Base-by-base conservation (phyloP, 1,140 invertebrate genomes). In the Euura saliciscinereae region DNA sequence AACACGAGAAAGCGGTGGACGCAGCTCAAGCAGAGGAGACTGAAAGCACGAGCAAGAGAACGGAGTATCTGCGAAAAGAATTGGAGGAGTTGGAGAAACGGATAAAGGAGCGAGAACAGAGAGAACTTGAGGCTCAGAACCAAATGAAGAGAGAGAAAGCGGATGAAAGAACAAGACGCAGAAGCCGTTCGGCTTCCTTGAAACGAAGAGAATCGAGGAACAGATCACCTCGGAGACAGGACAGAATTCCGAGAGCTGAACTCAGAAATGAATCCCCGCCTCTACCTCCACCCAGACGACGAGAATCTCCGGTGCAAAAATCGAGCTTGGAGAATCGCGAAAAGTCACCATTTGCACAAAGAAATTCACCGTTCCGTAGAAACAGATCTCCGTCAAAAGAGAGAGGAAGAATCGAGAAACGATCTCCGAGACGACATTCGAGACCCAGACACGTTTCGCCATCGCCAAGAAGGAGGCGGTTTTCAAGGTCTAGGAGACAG, bases 391-490 rank as follows among this genome's bases (percentile, higher is more conserved):
- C 79, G 0, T 75, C 73, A 0, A 28, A 28, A 28, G 28, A 28
- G 28, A 80, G 79, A 42, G 77, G 71, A 42, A 77, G 74, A 71
- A 69, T 13, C 4, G 79, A 80, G 3, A 75, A 79, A 71, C 73
- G 80, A 0, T 84, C 84, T 6, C 82, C 82, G 0, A 79, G 81
- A 2, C 75, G 82, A 43, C 82, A 83, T 44, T 86, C 84, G 3
- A 76, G 83, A 2, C 80, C 81, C 0, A 77, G 79, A 45, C 73
- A 83, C 4, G 11, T 69, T 2, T 83, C 81, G 2, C 82, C 82
- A 1, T 83, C 84, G 5, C 80, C 83, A 1, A 76, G 80, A 70
- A 75, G 84, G 73, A 76, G 80, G 6, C 74, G 82, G 2, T 59
- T 77, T 2, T 82, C 80, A 6, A 75, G 80, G 43, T 84, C 84